A percentile compares a stretch with the other conserved stretches of the same genome.
Conservation (phyloP, 2,888 invertebrate species). For the Caenorhabditis macrosperma region DNA sequence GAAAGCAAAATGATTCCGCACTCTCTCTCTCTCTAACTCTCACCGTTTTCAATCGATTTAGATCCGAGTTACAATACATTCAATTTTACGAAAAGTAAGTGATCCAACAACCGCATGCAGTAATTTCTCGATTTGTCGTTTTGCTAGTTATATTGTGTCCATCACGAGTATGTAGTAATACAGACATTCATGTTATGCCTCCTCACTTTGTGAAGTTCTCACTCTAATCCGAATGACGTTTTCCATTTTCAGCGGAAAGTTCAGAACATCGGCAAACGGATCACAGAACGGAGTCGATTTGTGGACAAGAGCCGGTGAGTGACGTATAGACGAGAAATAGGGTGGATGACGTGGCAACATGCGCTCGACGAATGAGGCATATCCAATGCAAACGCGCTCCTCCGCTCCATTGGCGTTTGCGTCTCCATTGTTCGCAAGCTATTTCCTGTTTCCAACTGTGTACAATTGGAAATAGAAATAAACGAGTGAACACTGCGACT, state of each 20-base stretch:
- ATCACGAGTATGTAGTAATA: constrained; percentile 11
- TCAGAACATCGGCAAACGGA: constrained; percentile 51
- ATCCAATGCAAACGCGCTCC: too few species aligned
- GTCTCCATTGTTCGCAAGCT: too few species aligned
- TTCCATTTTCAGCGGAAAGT: constrained; percentile 63
- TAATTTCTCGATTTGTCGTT: constrained; percentile 1
- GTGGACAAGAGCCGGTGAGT: constrained; percentile 58
- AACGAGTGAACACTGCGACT: too few species aligned
- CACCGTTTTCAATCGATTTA: constrained; percentile 34
- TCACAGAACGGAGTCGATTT: constrained; percentile 54
- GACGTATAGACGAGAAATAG: not conserved
- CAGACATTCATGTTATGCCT: not conserved
- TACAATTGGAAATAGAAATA: too few species aligned
- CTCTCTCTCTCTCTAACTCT: too few species aligned
- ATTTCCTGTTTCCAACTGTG: too few species aligned
- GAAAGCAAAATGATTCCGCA: too few species aligned
- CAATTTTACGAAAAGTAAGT: constrained; percentile 71
- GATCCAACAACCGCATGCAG: constrained; percentile 21
- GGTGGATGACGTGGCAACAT: constrained; percentile 1
- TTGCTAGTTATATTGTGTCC: not conserved
- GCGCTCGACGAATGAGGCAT: too few species aligned
- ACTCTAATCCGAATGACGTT: not conserved
- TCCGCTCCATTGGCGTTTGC: too few species aligned
- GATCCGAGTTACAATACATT: constrained; percentile 67
- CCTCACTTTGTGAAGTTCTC: not conserved